Evolutionary conservation across 2,888 invertebrate genomes (phyloP), one percentile per base, ranked within the genome.

Genomic region (Zygogramma bicolorata): DNA sequence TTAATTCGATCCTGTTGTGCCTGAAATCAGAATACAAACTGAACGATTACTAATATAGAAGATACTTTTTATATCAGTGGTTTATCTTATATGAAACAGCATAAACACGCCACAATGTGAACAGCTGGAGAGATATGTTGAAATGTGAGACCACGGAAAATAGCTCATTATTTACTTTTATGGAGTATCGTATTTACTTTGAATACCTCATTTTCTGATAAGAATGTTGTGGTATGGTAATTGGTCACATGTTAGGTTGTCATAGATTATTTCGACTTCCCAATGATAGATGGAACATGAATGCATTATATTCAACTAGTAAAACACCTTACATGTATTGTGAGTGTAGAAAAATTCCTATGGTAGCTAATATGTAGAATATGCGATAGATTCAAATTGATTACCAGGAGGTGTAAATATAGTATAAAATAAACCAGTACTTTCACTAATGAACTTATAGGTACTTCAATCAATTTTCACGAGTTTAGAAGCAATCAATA

Each of bases 1-100:
- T 90, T 90, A 49, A 88, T 84, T 76, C 90, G 87, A 71, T 90
- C 90, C 76, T 89, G 89, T 78, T 90, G 90, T 13, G 90, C 90
- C 88, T 89, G 83, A 53, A 77, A 74, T 18, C 42, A 31, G 38
- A 59, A 22, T 20, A 65, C 20, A 34, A 15, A 25, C 18, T 22
- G 46, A 46, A 27, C 2, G 29, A 46, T 38, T 57, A 57, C 57
- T 66, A 66, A 57, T 34, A 29, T 13, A 15, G 3, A 53, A 29
- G n/a, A 18, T 62, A 62, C 38, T 18, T 15, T 40, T 34, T 31
- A 40, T 42, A 20, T 67, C 25, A 13, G 6, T 34, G 20, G 46
- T 60, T 22, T 34, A 38, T 66, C 38, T 15, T 22, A 22, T 25
- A 70, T 10, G 13, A 46, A 38, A 59, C 34, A 65, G 42, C 27